A percentile compares a stretch with the other conserved stretches of the same genome.
Conservation (phyloP, 2,113 vertebrate species). For the Chloebia gouldiae region DNA sequence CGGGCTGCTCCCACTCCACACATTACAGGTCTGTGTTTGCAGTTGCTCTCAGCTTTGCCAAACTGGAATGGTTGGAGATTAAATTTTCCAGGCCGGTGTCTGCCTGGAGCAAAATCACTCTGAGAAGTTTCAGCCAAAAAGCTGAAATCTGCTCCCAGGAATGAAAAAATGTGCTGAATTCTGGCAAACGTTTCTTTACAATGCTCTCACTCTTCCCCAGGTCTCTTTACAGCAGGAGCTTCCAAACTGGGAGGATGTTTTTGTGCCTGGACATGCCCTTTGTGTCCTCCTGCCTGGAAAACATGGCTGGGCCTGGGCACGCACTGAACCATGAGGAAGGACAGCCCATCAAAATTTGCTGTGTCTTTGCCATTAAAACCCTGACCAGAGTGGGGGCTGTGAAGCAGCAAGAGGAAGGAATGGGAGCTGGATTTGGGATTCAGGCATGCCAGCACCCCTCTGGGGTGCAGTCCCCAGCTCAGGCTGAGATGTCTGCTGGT, state of each 20-base stretch:
- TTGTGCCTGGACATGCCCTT: background rate
- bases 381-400: no score
- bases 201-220: background rate
- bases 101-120: background rate
- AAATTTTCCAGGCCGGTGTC: background rate
- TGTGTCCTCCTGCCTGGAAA: background rate
- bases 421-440: background rate
- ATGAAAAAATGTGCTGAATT: background rate
- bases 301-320: rapidly evolving
- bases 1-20: background rate
- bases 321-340: background rate
- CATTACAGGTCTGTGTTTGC: background rate
- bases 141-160: constrained; percentile 23
- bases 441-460: background rate
- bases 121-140: background rate
- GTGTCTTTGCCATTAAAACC: background rate
- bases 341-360: background rate
- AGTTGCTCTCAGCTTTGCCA: background rate
- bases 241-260: background rate
- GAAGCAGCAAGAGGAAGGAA: background rate
- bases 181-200: background rate
- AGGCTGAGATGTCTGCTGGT: background rate
- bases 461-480: background rate
- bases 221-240: background rate
- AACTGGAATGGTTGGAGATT: constrained; percentile 25